Evolutionary conservation across 2,797 vertebrate species (phyloP).

Genomic region (Spondyliosoma cantharus): DNA sequence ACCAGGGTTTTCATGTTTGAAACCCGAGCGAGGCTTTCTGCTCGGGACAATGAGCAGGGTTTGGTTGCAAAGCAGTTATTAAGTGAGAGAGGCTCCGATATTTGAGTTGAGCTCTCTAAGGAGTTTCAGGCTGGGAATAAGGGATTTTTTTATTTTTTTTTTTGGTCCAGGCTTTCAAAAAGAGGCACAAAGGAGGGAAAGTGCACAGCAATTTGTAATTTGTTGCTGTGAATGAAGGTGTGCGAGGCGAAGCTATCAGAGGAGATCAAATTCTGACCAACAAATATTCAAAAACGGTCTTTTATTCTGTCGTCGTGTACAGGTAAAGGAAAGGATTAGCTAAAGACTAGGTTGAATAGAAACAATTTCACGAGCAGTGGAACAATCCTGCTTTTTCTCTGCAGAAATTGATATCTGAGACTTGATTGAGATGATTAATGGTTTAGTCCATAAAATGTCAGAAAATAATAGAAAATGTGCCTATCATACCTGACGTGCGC

Average conservation of each 20-base stretch:
- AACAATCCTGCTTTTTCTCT: neutral
- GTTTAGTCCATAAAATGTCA: no score
- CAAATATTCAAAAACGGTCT: neutral
- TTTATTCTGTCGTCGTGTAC: neutral
- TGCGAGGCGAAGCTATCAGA: conserved; percentile 1
- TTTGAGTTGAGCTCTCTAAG: conserved; percentile 46
- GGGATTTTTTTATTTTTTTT: neutral
- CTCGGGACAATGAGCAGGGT: conserved; percentile 47
- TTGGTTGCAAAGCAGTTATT: conserved; percentile 47
- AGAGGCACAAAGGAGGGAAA: conserved; percentile 34
- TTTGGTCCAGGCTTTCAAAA: conserved; percentile 3
- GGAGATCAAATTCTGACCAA: neutral
- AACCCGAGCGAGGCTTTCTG: conserved; percentile 58
- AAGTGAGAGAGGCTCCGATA: conserved; percentile 24
- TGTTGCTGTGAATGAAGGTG: conserved; percentile 6
- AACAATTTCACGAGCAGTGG: no score
- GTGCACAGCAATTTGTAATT: conserved; percentile 8
- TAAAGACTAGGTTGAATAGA: neutral
- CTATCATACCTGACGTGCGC: no score
- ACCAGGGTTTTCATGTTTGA: conserved; percentile 28
- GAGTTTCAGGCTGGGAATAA: conserved; percentile 51
- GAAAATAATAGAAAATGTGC: no score
- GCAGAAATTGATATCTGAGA: neutral
- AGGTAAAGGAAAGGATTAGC: neutral
- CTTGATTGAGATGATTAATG: no score